A percentile compares a stretch with the other conserved stretches of the same genome.
phyloP scores from a whole-genome alignment of 2,797 vertebrate species.

The Micromesistius poutassou region DNA sequence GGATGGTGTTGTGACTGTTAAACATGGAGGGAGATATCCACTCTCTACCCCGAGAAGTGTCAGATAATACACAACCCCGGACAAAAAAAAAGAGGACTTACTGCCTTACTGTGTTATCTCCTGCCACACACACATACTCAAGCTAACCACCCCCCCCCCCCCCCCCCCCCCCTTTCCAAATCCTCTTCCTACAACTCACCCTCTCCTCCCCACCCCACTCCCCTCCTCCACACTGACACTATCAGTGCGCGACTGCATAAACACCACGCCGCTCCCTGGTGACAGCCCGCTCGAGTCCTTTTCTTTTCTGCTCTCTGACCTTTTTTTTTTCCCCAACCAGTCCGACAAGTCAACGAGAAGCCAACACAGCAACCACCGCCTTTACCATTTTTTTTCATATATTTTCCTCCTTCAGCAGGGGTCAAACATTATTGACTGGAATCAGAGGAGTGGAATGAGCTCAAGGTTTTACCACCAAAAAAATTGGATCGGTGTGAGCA shows the following conservation, averaged over 20 bases:
- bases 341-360: not conserved
- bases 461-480: constrained; percentile 59
- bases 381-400: constrained; percentile 51
- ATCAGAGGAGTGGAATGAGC: constrained; percentile 59
- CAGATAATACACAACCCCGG: constrained; percentile 11
- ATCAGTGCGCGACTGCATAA: constrained; percentile 56
- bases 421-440: constrained; percentile 69
- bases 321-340: constrained; percentile 12
- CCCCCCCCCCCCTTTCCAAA: constrained; percentile 23
- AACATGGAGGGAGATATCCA: constrained; percentile 27
- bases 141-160: constrained; percentile 4
- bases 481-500: constrained; percentile 59
- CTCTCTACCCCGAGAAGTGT: constrained; percentile 36
- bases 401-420: constrained; percentile 56
- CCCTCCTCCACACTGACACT: constrained; percentile 57
- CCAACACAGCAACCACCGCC: not conserved
- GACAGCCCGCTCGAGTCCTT: constrained; percentile 18
- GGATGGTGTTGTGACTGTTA: not conserved
- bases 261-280: constrained; percentile 62
- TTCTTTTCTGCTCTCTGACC: constrained; percentile 56
- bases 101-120: constrained; percentile 60
- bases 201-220: constrained; percentile 3
- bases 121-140: not conserved
- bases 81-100: constrained; percentile 21
- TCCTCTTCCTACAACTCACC: constrained; percentile 51